These are phyloP conservation scores for Enteromius argenteus DNA, from an alignment of 2,797 vertebrate genomes.

Conservation along the genomic window DNA sequence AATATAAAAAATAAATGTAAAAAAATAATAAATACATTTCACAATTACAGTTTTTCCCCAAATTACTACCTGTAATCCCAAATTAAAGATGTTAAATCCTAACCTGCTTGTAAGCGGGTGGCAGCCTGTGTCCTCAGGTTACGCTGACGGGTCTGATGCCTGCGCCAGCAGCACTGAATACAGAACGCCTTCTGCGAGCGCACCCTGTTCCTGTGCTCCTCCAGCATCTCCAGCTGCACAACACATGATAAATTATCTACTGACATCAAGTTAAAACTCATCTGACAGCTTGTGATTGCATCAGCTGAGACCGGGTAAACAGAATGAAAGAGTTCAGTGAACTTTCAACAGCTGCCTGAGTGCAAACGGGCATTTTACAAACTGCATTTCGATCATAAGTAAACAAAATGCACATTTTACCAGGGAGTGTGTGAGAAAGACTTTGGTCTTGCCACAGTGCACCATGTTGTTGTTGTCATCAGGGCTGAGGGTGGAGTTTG, in stretches of 20 bases:
- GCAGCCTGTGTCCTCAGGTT: conserved; percentile 75
- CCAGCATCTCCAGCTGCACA: conserved; percentile 87
- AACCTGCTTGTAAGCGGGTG: conserved; percentile 92
- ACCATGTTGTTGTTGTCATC: conserved; percentile 67
- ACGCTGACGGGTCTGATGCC: conserved; percentile 72
- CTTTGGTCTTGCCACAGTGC: conserved; percentile 91
- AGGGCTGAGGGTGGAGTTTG: conserved; percentile 36
- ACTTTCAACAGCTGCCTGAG: not conserved
- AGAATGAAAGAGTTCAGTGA: not conserved
- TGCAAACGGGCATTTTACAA: not conserved
- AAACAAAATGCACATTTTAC: conserved; percentile 68
- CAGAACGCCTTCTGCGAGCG: conserved; percentile 82
- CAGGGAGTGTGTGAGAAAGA: conserved; percentile 88
- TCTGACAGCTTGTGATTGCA: not conserved
- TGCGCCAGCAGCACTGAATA: conserved; percentile 91
- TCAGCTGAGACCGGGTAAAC: not conserved
- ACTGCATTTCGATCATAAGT: too few species aligned
- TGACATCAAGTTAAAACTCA: not conserved
- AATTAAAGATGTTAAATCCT: not conserved
- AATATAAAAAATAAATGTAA: not conserved
- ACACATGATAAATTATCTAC: not conserved
- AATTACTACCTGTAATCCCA: too few species aligned
- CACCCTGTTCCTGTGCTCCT: conserved; percentile 78
- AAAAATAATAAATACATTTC: not conserved
- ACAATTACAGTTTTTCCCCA: not conserved